Evolutionary conservation across 1,140 invertebrate species (phyloP).

Genomic region (Tachypleus tridentatus): DNA sequence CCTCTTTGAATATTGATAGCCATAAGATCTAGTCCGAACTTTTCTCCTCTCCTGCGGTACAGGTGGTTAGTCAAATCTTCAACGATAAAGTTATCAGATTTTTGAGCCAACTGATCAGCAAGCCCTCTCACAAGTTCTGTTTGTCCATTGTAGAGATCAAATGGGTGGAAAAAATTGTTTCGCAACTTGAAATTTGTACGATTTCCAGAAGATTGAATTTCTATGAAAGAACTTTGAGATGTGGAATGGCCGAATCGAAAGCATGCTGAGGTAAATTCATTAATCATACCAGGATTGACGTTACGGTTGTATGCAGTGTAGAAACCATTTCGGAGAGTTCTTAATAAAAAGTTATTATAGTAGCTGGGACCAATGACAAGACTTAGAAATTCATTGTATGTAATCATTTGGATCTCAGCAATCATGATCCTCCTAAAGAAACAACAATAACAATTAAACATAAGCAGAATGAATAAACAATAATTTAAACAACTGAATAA

Average conservation of each 20-base stretch:
- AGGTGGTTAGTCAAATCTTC: constrained; percentile 23
- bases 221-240: constrained; percentile 34
- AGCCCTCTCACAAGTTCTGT: constrained; percentile 48
- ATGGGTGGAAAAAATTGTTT: constrained; percentile 23
- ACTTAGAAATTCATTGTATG: constrained; percentile 43
- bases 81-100: constrained; percentile 27
- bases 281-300: constrained; percentile 29
- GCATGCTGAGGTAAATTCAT: constrained; percentile 25
- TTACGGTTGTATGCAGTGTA: constrained; percentile 19
- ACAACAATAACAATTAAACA: not conserved
- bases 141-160: constrained; percentile 25
- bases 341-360: constrained; percentile 23
- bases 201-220: constrained; percentile 12
- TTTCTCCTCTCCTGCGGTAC: constrained; percentile 18
- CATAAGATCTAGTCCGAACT: constrained; percentile 30
- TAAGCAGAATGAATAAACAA: too few species aligned
- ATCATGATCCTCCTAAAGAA: constrained; percentile 21
- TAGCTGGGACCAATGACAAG: constrained; percentile 35
- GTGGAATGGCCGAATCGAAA: constrained; percentile 21
- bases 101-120: constrained; percentile 41
- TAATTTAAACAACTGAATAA: too few species aligned
- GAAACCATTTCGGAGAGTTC: constrained; percentile 14
- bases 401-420: constrained; percentile 37
- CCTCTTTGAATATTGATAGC: constrained; percentile 37
- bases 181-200: constrained; percentile 19